phyloP scores from a whole-genome alignment of 1,140 invertebrate genomes.

The Teleopsis dalmanni region DNA sequence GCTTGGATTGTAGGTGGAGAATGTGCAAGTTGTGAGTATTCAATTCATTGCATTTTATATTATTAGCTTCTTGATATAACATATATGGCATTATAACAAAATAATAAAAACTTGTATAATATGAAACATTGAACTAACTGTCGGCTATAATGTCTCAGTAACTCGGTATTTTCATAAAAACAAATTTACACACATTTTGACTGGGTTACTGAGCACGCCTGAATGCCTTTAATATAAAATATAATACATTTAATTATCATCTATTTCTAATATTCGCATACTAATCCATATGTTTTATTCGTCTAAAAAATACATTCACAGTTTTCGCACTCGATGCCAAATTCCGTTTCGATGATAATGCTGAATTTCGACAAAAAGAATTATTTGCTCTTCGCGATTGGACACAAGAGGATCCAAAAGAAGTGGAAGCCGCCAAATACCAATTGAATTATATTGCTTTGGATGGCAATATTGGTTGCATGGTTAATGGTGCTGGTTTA shows the following conservation, averaged over 20 bases:
- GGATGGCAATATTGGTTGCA: conserved; percentile 76
- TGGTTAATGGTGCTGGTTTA: conserved; percentile 93
- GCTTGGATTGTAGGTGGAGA: no score
- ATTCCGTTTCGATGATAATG: conserved; percentile 92
- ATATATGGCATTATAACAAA: no score
- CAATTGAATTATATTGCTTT: conserved; percentile 95
- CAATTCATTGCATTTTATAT: no score
- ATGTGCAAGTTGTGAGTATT: no score
- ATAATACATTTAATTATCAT: neutral
- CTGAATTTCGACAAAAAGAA: conserved; percentile 88
- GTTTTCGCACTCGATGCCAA: conserved; percentile 94
- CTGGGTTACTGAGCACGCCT: no score
- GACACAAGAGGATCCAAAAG: conserved; percentile 88
- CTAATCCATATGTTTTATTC: neutral
- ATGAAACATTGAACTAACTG: no score
- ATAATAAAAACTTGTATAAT: no score
- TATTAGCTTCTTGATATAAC: no score
- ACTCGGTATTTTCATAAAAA: no score
- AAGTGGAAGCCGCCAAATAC: conserved; percentile 85
- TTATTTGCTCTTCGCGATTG: conserved; percentile 81
- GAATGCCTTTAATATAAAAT: neutral
- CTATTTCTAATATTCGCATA: neutral
- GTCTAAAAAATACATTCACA: conserved; percentile 37
- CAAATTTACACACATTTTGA: no score
- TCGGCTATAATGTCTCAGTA: no score